Base-by-base conservation (phyloP, 2,113 vertebrate species). In the Chionis minor region DNA sequence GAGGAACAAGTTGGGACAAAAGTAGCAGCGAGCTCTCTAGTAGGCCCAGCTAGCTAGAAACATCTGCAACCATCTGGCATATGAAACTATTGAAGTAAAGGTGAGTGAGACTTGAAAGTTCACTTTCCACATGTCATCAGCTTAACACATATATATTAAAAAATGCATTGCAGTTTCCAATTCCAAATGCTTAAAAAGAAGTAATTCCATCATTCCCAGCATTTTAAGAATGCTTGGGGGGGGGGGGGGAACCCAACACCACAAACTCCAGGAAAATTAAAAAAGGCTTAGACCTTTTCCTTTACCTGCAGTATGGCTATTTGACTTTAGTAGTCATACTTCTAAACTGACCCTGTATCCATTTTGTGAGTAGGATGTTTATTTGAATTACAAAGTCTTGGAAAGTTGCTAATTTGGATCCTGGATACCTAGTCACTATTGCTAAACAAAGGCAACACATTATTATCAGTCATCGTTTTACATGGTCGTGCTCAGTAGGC, bases 1-100 rank as follows among this genome's bases (percentile, higher is more conserved):
- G 67, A 87, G 77, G 49, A 96, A 63, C 83, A 93, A 90, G 90
- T 77, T 85, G 78, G 82, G 83, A 92, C 93, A 87, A 61, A 82
- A 88, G 66, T 65, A 93, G 51, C 51, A 59, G 30, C 56, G 45
- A 92, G 65, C 42, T 85, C n/a, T 75, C 16, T 42, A 38, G 47
- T 73, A 78, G 82, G 62, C 54, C 24, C 10, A 83, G 81, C 81
- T 96, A 79, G 72, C 45, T 79, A 88, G 73, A 86, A 92, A 94
- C 69, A 69, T 87, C 91, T 95, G 94, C 88, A 89, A 19, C 51
- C 59, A 14, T 89, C 91, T 89, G 88, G 71, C 26, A 24, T 30
- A 30, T 35, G 61, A 66, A 79, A 77, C 81, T 81, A 55, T 3
- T 93, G 66, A 90, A 75, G 47, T 75, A 63, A 89, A 89, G 69